Base-by-base conservation (phyloP, 2,797 vertebrate genomes). In the Morelia viridis region DNA sequence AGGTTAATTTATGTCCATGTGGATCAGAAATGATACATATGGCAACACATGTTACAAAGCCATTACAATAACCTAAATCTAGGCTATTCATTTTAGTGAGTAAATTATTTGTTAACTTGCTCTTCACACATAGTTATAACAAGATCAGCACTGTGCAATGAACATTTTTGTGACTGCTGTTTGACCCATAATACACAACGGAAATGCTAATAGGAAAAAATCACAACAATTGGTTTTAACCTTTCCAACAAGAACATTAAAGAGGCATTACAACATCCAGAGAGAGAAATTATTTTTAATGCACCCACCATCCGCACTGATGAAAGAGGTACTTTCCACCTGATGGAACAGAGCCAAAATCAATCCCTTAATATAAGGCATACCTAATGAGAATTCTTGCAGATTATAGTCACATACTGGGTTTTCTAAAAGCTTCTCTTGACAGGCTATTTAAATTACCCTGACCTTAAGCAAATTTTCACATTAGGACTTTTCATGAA, bases 331-430 rank as follows among this genome's bases (percentile, higher is more conserved):
- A 57, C 85, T 95, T 96, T 92, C 83, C 60, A 92, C 91, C 92
- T 90, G 88, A 93, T 94, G 93, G 89, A 97, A 93, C 87, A 0
- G 1, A 92, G 95, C 95, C 95, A 96, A 90, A 95, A 96, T 95
- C 96, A 90, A 95, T 96, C 94, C 41, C 93, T 95, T 95, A 94
- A 93, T 94, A 94, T 93, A 90, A 94, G 28, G 5, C 26, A 28
- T 92, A 64, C 91, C 89, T 92, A 17, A 11, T 93, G 85, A 92
- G 90, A 95, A 92, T 17, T 28, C 2, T 90, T 93, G 91, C 92
- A 89, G 86, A 93, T 96, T 96, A 91, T 0, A 1, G 65, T 90
- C 92, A 93, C 88, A 90, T 94, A 64, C 92, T 28, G 26, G 53
- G 10, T 93, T 95, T 95, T 92, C 94, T 85, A 95, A 94, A 95